Conservation (phyloP, 2,113 vertebrate genomes). For the Sakesphorus luctuosus region DNA sequence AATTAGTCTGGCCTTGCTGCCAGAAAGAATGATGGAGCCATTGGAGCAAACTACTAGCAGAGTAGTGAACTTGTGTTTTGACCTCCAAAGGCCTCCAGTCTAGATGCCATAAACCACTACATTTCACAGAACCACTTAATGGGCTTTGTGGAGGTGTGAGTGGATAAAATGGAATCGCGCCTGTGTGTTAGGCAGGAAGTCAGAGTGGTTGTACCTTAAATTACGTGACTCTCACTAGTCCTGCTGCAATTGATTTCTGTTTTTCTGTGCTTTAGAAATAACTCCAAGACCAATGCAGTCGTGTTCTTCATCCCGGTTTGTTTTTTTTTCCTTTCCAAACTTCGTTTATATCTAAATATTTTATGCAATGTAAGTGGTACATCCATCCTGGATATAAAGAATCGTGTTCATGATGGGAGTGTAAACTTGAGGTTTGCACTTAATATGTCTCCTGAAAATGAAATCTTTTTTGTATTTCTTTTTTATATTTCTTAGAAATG, state of each 20-base stretch:
- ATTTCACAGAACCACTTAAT: conserved; percentile 37
- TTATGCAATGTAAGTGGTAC: background rate
- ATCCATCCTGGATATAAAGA: background rate
- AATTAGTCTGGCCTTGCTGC: conserved; percentile 28
- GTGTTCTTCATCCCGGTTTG: background rate
- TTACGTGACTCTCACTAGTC: background rate
- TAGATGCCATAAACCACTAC: conserved; percentile 14
- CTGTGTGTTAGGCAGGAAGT: conserved; percentile 18
- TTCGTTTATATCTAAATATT: background rate
- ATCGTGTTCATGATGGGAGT: background rate
- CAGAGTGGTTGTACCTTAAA: background rate
- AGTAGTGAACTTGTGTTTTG: background rate
- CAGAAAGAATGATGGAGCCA: conserved; percentile 19
- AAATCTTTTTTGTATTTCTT: background rate
- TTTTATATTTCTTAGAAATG: background rate
- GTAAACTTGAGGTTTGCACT: background rate
- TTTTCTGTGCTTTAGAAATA: conserved; percentile 10
- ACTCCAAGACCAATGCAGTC: background rate
- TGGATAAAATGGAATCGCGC: background rate
- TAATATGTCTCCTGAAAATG: background rate
- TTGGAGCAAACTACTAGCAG: background rate
- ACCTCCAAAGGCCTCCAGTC: conserved; percentile 18
- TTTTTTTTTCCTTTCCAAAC: background rate
- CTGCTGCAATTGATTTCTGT: background rate
- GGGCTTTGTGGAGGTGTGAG: conserved; percentile 31